These are phyloP conservation scores for Lycaena phlaeas DNA, from an alignment of 2,888 invertebrate species.

Conservation along the genomic window DNA sequence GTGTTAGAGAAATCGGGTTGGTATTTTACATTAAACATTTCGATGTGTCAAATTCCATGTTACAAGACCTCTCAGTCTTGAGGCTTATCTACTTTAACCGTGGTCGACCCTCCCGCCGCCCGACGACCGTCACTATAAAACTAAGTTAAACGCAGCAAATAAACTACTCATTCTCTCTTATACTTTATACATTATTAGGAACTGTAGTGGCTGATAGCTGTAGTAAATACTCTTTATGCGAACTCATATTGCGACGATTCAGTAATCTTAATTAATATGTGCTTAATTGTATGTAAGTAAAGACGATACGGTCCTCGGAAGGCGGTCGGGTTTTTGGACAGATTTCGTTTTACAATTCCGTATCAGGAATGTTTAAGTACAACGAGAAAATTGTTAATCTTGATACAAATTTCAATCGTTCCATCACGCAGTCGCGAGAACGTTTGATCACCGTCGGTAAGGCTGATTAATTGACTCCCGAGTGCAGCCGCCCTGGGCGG, in stretches of 20 bases:
- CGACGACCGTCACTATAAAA: constrained; percentile 34
- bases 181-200: constrained; percentile 53
- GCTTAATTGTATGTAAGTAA: constrained; percentile 20
- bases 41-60: constrained; percentile 44
- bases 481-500: constrained; percentile 34
- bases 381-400: constrained; percentile 30
- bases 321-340: constrained; percentile 41
- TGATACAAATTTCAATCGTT: constrained; percentile 44
- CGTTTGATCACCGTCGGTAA: constrained; percentile 50
- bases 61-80: constrained; percentile 22
- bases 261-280: constrained; percentile 14
- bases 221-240: constrained; percentile 22
- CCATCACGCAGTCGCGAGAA: constrained; percentile 41
- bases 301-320: constrained; percentile 31
- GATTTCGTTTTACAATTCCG: constrained; percentile 42
- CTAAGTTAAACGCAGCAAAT: constrained; percentile 38
- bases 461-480: constrained; percentile 65
- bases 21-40: constrained; percentile 27
- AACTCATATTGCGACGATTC: constrained; percentile 16
- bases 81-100: constrained; percentile 11
- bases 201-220: constrained; percentile 53
- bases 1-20: constrained; percentile 42
- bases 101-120: constrained; percentile 29
- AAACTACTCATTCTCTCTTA: constrained; percentile 43
- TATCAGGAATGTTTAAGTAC: constrained; percentile 47